Percentiles rank a stretch among this genome's conserved stretches.
Conservation (phyloP, 2,797 vertebrate genomes). For the Zalophus californianus region DNA sequence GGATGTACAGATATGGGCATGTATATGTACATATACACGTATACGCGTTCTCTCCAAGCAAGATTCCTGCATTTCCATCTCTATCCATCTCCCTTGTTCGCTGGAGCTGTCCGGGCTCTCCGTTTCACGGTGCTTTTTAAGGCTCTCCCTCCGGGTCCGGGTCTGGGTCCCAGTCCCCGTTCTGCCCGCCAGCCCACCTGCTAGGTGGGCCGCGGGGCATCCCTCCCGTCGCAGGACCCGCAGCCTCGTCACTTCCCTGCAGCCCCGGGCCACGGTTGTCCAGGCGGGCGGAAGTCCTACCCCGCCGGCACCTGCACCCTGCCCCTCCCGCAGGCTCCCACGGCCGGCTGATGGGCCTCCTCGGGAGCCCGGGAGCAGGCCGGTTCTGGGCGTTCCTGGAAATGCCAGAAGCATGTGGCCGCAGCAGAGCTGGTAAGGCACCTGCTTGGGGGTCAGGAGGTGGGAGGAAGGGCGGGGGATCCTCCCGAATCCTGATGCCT, state of each 20-base stretch:
- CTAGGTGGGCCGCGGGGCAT: neutral
- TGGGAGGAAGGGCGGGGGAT: neutral
- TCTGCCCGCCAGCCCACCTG: neutral
- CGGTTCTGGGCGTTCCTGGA: no score
- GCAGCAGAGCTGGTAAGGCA: neutral
- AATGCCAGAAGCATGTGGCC: neutral
- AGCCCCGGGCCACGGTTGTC: neutral
- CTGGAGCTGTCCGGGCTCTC: neutral
- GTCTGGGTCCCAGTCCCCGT: neutral
- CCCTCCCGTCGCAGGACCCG: neutral
- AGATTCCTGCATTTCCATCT: neutral
- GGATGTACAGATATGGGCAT: neutral
- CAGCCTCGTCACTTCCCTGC: neutral
- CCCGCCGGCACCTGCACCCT: neutral
- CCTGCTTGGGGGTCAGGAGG: neutral
- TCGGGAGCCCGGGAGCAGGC: accelerated
- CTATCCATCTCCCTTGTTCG: neutral
- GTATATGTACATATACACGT: neutral
- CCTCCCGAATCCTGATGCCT: neutral
- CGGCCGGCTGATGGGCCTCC: accelerated
- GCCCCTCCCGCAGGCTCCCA: neutral
- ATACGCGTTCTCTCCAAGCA: neutral
- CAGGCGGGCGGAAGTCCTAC: neutral
- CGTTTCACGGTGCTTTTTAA: neutral
- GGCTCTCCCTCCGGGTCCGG: neutral